A percentile compares a stretch with the other conserved stretches of the same genome.
phyloP scores from a whole-genome alignment of 2,113 vertebrate genomes.

The Psilopsiagon aymara region DNA sequence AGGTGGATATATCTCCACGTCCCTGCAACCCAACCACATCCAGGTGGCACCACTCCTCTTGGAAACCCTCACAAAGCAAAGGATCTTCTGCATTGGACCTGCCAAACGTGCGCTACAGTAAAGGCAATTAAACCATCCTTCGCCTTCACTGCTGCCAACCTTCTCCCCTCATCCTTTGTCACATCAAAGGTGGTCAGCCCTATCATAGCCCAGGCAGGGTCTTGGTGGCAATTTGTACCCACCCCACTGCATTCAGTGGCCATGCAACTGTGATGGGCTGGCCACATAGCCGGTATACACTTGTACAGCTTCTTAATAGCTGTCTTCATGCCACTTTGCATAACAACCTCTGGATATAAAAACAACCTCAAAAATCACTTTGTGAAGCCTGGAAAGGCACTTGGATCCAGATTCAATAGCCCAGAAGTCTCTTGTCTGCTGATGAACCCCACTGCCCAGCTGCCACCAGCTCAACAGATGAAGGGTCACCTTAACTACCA shows the following conservation, averaged over 20 bases:
- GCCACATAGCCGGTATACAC: neutral
- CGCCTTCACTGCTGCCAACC: neutral
- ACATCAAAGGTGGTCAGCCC: neutral
- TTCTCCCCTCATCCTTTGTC: neutral
- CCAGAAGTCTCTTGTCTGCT: accelerated
- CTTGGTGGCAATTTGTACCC: neutral
- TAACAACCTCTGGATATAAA: accelerated
- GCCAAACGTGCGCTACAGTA: accelerated
- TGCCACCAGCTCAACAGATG: neutral
- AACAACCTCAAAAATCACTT: neutral
- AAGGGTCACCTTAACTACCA: neutral
- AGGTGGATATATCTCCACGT: accelerated
- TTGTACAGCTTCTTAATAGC: accelerated
- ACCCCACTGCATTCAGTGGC: accelerated
- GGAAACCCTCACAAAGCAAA: accelerated
- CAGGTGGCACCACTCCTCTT: neutral
- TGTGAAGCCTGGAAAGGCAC: accelerated
- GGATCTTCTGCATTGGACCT: neutral
- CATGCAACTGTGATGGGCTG: neutral
- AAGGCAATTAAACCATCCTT: accelerated
- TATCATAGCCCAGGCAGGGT: neutral
- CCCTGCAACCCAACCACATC: neutral
- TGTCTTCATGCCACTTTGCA: neutral
- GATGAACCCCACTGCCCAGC: accelerated
- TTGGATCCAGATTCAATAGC: accelerated